These are phyloP conservation scores for Drosophila aldrichi DNA, from an alignment of 2,888 invertebrate species.

Conservation along the genomic window DNA sequence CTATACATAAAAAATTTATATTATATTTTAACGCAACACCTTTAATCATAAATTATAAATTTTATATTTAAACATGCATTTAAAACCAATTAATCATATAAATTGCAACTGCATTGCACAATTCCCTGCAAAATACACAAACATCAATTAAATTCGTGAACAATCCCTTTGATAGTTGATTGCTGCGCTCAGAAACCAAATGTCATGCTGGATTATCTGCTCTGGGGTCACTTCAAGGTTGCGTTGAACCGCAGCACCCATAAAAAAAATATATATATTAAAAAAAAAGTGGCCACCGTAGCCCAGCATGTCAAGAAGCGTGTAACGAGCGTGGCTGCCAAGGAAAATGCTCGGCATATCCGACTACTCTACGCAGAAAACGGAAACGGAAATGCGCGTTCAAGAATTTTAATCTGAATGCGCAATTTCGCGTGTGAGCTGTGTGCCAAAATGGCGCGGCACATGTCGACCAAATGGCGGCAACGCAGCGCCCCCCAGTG, in stretches of 20 bases:
- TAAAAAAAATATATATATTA: neutral
- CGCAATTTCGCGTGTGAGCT: slow-evolving; percentile 80
- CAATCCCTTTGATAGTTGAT: neutral
- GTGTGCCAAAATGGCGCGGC: slow-evolving; percentile 74
- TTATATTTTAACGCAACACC: no score
- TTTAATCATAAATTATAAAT: neutral
- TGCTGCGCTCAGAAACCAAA: neutral
- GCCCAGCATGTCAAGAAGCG: slow-evolving; percentile 33
- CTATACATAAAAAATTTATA: no score
- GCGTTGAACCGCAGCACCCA: slow-evolving; percentile 26
- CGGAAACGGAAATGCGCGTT: slow-evolving; percentile 79
- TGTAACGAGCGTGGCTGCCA: slow-evolving; percentile 46
- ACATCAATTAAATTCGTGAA: neutral
- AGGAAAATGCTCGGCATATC: slow-evolving; percentile 62
- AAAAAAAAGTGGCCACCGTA: neutral
- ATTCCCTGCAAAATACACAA: neutral
- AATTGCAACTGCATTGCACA: neutral
- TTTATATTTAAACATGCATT: neutral
- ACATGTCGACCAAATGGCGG: slow-evolving; percentile 70
- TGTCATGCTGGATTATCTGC: neutral
- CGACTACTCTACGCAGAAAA: slow-evolving; percentile 49
- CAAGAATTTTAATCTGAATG: slow-evolving; percentile 81
- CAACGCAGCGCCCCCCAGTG: no score
- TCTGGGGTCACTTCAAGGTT: slow-evolving; percentile 64
- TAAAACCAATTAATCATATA: neutral